Conservation (phyloP, 2,797 vertebrate species). For the Lophotriccus pileatus region DNA sequence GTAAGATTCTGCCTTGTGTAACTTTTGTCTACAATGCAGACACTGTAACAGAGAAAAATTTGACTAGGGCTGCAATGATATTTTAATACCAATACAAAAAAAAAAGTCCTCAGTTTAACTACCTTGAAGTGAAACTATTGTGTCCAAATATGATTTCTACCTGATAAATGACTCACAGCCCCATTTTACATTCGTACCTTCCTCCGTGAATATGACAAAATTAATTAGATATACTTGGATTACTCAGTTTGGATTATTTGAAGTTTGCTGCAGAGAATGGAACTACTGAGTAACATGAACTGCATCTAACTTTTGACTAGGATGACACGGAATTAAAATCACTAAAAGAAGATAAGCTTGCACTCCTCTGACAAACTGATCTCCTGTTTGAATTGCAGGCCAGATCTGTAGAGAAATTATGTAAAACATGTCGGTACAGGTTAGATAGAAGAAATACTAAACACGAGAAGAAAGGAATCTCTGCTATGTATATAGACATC, state of each 20-base stretch:
- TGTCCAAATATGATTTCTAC: not conserved
- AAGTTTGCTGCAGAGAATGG: not conserved
- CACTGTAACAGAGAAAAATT: not conserved
- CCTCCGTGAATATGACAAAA: not conserved
- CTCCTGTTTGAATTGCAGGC: constrained; percentile 15
- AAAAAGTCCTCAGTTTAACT: not conserved
- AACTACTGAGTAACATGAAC: not conserved
- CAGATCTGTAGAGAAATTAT: not conserved
- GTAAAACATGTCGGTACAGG: not conserved
- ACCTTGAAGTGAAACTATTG: not conserved
- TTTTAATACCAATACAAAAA: not conserved
- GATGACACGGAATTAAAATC: not conserved
- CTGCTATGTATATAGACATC: not conserved
- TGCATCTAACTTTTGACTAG: not conserved
- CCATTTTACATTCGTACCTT: not conserved
- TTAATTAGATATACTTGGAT: not conserved
- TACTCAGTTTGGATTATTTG: not conserved
- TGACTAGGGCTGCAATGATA: not conserved
- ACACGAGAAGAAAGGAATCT: not conserved
- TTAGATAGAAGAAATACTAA: not conserved
- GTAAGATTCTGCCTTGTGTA: not conserved
- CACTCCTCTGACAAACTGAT: not conserved
- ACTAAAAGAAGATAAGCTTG: not conserved
- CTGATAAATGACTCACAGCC: not conserved
- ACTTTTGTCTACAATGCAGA: not conserved